phyloP scores from a whole-genome alignment of 2,797 vertebrate genomes.

The Chaenodraco wilsoni region DNA sequence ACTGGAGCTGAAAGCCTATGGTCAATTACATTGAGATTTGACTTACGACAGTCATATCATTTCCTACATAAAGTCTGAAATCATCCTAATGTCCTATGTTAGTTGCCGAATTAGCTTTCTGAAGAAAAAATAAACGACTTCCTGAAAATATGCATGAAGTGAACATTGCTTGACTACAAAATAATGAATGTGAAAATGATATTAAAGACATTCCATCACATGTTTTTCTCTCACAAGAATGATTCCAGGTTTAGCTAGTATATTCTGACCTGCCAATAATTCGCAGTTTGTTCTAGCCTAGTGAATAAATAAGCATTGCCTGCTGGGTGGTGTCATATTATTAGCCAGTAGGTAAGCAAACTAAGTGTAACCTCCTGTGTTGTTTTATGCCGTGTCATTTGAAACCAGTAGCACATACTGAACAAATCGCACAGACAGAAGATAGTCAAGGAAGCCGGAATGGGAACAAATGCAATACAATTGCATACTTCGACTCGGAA shows the following conservation, averaged over 20 bases:
- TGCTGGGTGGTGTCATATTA: neutral
- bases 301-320: neutral
- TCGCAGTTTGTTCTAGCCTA: neutral
- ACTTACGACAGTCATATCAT: neutral
- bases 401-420: too few species aligned
- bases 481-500: too few species aligned
- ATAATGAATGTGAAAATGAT: neutral
- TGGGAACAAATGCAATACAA: too few species aligned
- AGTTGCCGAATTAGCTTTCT: neutral
- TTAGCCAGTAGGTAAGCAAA: neutral
- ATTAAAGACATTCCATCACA: neutral
- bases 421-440: too few species aligned
- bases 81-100: neutral
- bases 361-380: too few species aligned
- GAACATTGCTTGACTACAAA: neutral
- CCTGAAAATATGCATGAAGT: neutral
- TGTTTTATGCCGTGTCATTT: too few species aligned
- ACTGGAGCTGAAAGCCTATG: conserved; percentile 13
- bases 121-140: neutral
- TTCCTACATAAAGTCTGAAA: neutral
- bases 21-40: neutral
- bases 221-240: neutral
- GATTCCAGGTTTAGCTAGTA: neutral
- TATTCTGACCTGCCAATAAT: neutral
- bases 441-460: too few species aligned